Evolutionary conservation across 2,797 vertebrate genomes (phyloP).

Genomic region (Buphagus erythrorhynchus): DNA sequence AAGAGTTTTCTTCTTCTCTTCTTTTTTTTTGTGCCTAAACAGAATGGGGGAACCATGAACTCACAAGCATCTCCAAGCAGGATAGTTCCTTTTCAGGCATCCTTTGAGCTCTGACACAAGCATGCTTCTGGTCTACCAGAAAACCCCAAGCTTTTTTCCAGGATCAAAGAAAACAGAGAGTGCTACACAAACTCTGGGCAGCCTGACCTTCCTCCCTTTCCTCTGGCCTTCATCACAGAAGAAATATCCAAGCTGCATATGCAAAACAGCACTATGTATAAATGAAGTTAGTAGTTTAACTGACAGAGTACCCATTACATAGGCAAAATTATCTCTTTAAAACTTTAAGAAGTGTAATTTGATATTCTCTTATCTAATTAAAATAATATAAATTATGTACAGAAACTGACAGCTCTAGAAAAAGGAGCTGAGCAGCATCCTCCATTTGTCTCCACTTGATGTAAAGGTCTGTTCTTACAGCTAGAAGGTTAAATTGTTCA

Average conservation of each 20-base stretch:
- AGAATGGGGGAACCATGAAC: neutral
- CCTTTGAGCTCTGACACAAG: neutral
- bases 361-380: slow-evolving; percentile 24
- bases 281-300: neutral
- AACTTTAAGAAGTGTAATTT: neutral
- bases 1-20: neutral
- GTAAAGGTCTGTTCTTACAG: neutral
- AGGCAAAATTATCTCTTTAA: slow-evolving; percentile 10
- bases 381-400: slow-evolving; percentile 14
- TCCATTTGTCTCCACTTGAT: neutral
- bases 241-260: neutral
- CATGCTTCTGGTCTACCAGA: neutral
- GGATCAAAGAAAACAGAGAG: neutral
- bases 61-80: neutral
- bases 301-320: neutral
- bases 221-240: neutral
- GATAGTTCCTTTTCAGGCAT: neutral
- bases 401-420: neutral
- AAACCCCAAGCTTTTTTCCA: neutral
- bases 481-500: neutral
- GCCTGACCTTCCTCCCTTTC: neutral
- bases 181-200: neutral
- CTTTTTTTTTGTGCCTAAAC: neutral
- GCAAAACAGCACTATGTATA: neutral
- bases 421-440: neutral